A percentile compares a stretch with the other conserved stretches of the same genome.
Conservation (phyloP, 2,888 invertebrate genomes). For the Endotricha flammealis region DNA sequence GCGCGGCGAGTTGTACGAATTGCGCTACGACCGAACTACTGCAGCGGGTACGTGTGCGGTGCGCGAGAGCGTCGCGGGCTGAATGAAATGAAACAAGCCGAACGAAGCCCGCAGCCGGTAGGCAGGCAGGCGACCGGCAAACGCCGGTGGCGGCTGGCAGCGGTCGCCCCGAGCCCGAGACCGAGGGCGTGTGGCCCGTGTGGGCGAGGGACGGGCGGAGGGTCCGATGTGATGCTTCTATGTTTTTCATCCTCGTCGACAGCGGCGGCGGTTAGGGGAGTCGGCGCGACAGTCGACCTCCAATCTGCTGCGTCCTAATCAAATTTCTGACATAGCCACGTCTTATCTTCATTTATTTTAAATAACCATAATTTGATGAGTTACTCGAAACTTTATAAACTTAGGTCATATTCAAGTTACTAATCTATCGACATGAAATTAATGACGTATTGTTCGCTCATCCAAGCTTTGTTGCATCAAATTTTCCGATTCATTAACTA, state of each 20-base stretch:
- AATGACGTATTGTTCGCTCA: no score
- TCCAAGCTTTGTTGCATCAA: neutral
- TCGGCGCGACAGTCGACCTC: conserved; percentile 38
- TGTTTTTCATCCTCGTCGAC: conserved; percentile 48
- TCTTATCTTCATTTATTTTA: no score
- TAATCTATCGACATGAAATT: no score
- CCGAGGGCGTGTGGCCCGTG: conserved; percentile 61
- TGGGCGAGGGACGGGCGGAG: conserved; percentile 60
- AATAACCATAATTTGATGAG: no score
- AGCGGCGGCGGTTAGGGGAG: conserved; percentile 36
- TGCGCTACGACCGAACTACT: no score
- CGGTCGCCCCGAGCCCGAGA: conserved; percentile 31
- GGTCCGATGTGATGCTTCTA: conserved; percentile 48
- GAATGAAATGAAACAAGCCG: conserved; percentile 50
- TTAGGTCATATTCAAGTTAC: no score
- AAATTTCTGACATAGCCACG: no score
- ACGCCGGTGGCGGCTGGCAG: conserved; percentile 46
- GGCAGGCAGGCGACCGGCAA: conserved; percentile 35
- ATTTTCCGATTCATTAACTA: no score
- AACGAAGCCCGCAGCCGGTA: conserved; percentile 13
- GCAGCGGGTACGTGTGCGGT: conserved; percentile 59
- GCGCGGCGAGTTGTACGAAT: conserved; percentile 39
- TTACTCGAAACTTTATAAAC: no score
- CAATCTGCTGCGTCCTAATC: conserved; percentile 45
- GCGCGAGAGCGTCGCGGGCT: conserved; percentile 70